Evolutionary conservation across 1,140 invertebrate genomes (phyloP).

Genomic region (Gonatopus flavifemur): DNA sequence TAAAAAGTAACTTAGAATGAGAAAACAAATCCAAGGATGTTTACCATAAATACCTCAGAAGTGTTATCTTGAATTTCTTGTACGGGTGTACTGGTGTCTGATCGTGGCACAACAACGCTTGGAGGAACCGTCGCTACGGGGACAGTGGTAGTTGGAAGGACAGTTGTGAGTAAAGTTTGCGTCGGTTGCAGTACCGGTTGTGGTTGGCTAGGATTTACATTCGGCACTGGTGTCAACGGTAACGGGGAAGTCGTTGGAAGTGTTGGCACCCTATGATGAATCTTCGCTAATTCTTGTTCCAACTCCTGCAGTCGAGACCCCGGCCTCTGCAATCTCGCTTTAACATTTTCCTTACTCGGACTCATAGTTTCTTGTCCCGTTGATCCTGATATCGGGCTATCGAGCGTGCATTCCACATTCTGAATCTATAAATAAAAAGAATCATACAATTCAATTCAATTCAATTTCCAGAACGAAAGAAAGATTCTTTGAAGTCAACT

Average conservation of each 20-base stretch:
- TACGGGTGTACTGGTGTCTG: conserved; percentile 37
- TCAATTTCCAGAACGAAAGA: neutral
- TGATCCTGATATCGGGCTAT: conserved; percentile 43
- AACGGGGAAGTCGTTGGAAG: conserved; percentile 41
- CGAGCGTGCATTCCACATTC: conserved; percentile 36
- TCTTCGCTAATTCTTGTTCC: conserved; percentile 53
- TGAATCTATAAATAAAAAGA: conserved; percentile 10
- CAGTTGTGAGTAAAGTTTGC: conserved; percentile 38
- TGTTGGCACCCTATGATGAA: conserved; percentile 44
- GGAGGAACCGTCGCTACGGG: conserved; percentile 40
- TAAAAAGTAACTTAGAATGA: too few species aligned
- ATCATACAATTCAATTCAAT: too few species aligned
- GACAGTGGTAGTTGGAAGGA: conserved; percentile 34
- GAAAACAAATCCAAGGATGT: too few species aligned
- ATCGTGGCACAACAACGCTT: conserved; percentile 34
- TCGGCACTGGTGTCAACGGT: conserved; percentile 37
- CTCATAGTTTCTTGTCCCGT: conserved; percentile 44
- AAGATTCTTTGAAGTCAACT: neutral
- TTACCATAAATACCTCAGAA: conserved; percentile 41
- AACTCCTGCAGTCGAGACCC: conserved; percentile 52
- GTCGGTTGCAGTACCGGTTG: conserved; percentile 22
- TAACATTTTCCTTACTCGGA: conserved; percentile 50
- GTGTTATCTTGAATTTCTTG: conserved; percentile 43
- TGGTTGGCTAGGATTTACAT: conserved; percentile 25
- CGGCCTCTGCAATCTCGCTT: conserved; percentile 40